Percentiles rank a stretch among this genome's conserved stretches.
phyloP scores from a whole-genome alignment of 2,888 invertebrate genomes.

The Lasioglossum villosulum region DNA sequence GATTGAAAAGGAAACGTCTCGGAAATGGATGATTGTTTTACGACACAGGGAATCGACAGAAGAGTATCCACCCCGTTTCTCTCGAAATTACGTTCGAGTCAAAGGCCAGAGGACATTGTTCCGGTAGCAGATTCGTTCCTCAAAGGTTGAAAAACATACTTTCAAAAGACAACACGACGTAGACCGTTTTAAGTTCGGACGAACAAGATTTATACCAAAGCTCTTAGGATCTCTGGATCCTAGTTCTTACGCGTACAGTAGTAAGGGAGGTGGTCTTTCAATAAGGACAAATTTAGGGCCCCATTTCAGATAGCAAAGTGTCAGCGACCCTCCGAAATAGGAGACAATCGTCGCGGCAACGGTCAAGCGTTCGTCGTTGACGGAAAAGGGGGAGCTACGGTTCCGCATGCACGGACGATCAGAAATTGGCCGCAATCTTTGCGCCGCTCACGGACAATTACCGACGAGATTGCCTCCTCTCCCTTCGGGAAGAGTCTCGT shows the following conservation, averaged over 20 bases:
- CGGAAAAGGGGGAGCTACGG: background rate
- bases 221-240: background rate
- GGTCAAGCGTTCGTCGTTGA: background rate
- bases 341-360: background rate
- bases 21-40: background rate
- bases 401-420: constrained; percentile 74
- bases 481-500: constrained; percentile 4
- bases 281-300: background rate
- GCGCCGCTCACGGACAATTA: constrained; percentile 79
- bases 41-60: background rate
- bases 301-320: background rate
- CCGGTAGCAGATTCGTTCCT: background rate
- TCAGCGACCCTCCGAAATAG: background rate
- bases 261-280: too few species aligned
- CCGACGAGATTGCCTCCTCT: constrained; percentile 76
- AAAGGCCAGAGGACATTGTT: background rate
- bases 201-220: background rate
- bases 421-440: constrained; percentile 80
- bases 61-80: background rate
- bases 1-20: background rate
- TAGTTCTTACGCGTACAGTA: too few species aligned
- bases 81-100: background rate
- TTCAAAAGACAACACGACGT: background rate
- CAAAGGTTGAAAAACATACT: background rate
- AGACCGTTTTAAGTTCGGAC: background rate